A percentile compares a stretch with the other conserved stretches of the same genome.
phyloP scores from a whole-genome alignment of 2,113 vertebrate genomes.

The Tichodroma muraria region DNA sequence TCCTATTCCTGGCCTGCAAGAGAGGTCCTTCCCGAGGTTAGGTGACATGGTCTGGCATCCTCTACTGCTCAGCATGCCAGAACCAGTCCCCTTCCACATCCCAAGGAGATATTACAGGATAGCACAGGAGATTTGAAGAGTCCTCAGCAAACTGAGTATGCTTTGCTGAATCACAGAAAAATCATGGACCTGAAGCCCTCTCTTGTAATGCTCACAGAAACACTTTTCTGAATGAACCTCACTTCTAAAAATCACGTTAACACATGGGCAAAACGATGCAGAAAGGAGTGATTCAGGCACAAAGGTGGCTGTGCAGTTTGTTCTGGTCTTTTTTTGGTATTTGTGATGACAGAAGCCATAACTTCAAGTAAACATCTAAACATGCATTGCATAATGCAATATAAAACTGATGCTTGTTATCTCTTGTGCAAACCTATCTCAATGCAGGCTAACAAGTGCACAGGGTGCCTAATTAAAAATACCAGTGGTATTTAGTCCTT shows the following conservation, averaged over 20 bases:
- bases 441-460: not conserved
- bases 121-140: not conserved
- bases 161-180: not conserved
- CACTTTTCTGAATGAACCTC: not conserved
- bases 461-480: constrained; percentile 1
- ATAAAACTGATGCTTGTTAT: not conserved
- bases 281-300: constrained; percentile 11
- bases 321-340: constrained; percentile 24
- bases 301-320: constrained; percentile 15
- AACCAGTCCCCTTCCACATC: not conserved
- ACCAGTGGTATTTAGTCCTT: not conserved
- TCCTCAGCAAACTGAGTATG: not conserved
- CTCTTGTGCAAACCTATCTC: not conserved
- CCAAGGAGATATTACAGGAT: not conserved
- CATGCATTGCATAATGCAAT: constrained; percentile 13
- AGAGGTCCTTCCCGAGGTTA: not conserved
- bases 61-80: not conserved
- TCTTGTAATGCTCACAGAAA: not conserved
- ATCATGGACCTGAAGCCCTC: not conserved
- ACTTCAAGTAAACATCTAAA: constrained; percentile 28
- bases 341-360: constrained; percentile 15
- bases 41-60: not conserved
- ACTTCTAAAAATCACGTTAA: not conserved
- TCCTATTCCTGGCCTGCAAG: not conserved
- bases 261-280: not conserved